Evolutionary conservation across 2,888 invertebrate species (phyloP), one percentile per base, ranked within the genome.

Genomic region (Stegophylla sp.): DNA sequence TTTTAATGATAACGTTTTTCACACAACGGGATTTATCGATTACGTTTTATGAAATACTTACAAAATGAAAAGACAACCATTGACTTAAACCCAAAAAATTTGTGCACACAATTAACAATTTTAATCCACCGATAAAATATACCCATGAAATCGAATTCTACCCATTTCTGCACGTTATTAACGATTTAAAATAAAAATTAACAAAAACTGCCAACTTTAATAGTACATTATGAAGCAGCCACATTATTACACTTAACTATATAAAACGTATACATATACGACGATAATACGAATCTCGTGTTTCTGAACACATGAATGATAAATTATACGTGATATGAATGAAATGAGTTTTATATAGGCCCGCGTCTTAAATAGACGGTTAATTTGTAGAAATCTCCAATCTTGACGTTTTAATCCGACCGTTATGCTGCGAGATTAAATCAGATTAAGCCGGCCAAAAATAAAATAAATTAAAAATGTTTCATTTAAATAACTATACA

Each of bases 391-490:
- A 75, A 51, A 51, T 23, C 12, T 53, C 51, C 34, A 15, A 71
- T 69, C 43, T 48, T 15, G 61, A 61, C 61, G 4, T 64, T 41
- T 75, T 75, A 64, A 75, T 41, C 15, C 26, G 17, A 53, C 64
- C 64, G 51, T 75, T 23, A 53, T 48, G 20, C 5, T 10, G 12
- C 1, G 17, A 74, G 63, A 74, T 74, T 63, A 63, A 48, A 74
- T 63, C 61, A 20, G 74, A 34, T 12, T 13, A 13, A 34, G 28
- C 20, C 5, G 15, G 71, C 20, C 51, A 75, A 51, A 75, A 53
- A 64, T 64, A 17, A 64, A 63, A 64, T 41, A 41, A 63, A 74
- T 51, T 73, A 12, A 74, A n/a, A 73, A 53, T 9, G 17, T 34
- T 48, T 34, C 1, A 20, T 73, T 72, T 12, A 41, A 41, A 10